Base-by-base conservation (phyloP, 2,888 invertebrate genomes). In the Philaethria dido region DNA sequence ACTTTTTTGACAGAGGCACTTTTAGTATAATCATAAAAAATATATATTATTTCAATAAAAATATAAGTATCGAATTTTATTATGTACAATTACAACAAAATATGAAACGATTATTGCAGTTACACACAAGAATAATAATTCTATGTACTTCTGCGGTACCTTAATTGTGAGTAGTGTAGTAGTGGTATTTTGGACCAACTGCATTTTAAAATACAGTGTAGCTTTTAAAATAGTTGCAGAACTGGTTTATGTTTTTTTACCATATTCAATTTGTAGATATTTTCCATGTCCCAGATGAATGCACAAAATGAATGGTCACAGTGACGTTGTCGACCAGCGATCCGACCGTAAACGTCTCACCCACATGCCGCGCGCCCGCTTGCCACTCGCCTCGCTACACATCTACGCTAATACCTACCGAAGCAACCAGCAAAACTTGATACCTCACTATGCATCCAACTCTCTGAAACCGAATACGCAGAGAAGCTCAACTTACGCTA, bases 291-390 rank as follows among this genome's bases (percentile, higher is more conserved):
- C 68, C 29, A 36, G 11, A 63, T 57, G 60, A 44, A 45, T 52
- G 25, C 65, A 22, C 39, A 39, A 42, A 62, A 48, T 20, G 44
- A 60, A 74, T 88, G 82, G 89, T 74, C 79, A 80, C 82, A 75
- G 70, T 74, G 80, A 74, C 83, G 85, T 83, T 87, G 89, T 85
- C 89, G 89, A 85, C 88, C 89, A 84, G 90, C 91, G 89, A 89
- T 88, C 87, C 89, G 82, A 88, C 91, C 91, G 91, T 92, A 91
- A 92, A 92, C 91, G 92, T 92, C 92, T 92, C 90, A 87, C 92
- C 90, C 92, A 91, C 90, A 87, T 88, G 86, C 87, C 84, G 87
- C 86, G 86, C 89, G 83, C 87, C 88, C 87, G 87, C 86, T 88
- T 82, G 87, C 89, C 87, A 84, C 84, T 88, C 84, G 85, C 85